These are phyloP conservation scores for Salminus brasiliensis DNA, from an alignment of 2,113 vertebrate genomes.

Conservation along the genomic window DNA sequence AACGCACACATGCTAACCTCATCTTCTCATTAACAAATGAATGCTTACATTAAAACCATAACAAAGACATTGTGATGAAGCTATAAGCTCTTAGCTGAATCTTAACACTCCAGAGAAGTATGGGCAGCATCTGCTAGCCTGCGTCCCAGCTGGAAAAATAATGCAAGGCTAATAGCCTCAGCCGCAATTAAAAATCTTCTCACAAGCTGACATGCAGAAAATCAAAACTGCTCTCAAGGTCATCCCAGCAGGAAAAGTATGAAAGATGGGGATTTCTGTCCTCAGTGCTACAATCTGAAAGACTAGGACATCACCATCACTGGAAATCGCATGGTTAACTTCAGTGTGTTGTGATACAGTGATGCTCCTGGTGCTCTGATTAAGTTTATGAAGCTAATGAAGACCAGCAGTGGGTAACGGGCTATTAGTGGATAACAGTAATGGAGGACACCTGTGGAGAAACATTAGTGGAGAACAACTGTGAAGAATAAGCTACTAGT, in stretches of 20 bases:
- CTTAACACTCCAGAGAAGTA: not conserved
- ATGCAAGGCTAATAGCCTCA: slow-evolving; percentile 15
- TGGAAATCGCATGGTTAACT: too few relatives aligned
- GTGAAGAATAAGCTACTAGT: too few relatives aligned
- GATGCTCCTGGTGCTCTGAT: not conserved
- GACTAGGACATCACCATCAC: not conserved
- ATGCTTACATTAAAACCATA: not conserved
- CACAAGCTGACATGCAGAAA: not conserved
- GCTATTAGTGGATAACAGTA: too few relatives aligned
- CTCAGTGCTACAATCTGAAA: not conserved
- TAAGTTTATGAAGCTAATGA: not conserved
- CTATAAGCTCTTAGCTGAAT: slow-evolving; percentile 14
- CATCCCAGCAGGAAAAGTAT: slow-evolving; percentile 1
- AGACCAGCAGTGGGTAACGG: too few relatives aligned
- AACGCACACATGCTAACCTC: not conserved
- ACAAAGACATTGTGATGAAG: slow-evolving; percentile 28
- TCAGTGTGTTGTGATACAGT: not conserved
- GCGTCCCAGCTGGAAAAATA: slow-evolving; percentile 31
- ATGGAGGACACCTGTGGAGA: too few relatives aligned
- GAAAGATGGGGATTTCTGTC: not conserved
- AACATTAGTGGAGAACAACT: too few relatives aligned
- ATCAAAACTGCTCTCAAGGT: slow-evolving; percentile 17
- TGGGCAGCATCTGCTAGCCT: slow-evolving; percentile 15
- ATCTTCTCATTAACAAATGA: not conserved
- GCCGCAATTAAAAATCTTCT: slow-evolving; percentile 23